Evolutionary conservation across 2,888 invertebrate species (phyloP), one percentile per base, ranked within the genome.

Genomic region (Chrysina gloriosa): DNA sequence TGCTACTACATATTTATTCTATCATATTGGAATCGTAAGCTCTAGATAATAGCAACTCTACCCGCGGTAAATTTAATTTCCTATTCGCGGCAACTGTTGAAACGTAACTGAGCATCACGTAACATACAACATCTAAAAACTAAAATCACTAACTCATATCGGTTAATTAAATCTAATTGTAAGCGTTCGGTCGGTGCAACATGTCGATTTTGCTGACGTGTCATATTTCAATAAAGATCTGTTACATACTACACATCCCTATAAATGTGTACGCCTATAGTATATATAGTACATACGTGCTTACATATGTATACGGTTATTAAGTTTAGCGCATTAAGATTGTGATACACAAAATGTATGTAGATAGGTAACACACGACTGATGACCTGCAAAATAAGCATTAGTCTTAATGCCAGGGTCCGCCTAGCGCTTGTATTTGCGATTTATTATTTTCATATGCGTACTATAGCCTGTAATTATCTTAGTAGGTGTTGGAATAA

Each of bases 371-470:
- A 61, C 45, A 45, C 21, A 42, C 16, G 16, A 27, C 23, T 42
- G 14, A 42, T 61, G 27, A 61, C 3, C 7, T 61, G 25, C 42
- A 27, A 42, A 45, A 39, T 7, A 39, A 29, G 52, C 50, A 52
- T 65, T 65, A 65, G 50, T 42, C 50, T 63, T 67, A 67, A 67
- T 67, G 39, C 63, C 21, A 29, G 27, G 50, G 67, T 63, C 67
- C 54, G 63, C 63, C 63, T 67, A 63, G 39, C 45, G 29, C 42
- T 63, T 67, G 63, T 45, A 42, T 65, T 52, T 56, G 50, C 42
- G 70, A 68, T 70, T 69, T 69, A 70, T 67, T 68, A 71, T 70
- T 70, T 61, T 63, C 42, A 65, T 52, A 63, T 42, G 50, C 61
- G 65, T 69, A 69, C 70, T 42, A 47, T 64, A 65, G 29, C 39